Conservation (phyloP, 2,888 invertebrate species). For the Cremastinae sp. region DNA sequence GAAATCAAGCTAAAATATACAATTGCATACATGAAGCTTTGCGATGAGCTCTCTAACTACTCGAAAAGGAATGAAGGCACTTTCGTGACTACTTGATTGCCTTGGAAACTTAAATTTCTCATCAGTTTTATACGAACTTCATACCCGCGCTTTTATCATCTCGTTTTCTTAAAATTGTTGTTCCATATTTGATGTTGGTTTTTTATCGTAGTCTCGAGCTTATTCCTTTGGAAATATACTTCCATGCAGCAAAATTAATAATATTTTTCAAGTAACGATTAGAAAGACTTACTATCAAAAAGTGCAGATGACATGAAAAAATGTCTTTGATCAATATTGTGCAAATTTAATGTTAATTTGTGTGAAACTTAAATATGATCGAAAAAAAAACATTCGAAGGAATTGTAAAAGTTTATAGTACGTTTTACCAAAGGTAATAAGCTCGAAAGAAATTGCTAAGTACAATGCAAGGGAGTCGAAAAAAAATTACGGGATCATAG, state of each 20-base stretch:
- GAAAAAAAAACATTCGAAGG: slow-evolving; percentile 10
- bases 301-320: too few species aligned
- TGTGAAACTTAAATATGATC: too few species aligned
- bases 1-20: slow-evolving; percentile 48
- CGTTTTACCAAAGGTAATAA: slow-evolving; percentile 34
- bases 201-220: slow-evolving; percentile 10
- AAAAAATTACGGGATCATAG: slow-evolving; percentile 15
- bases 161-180: slow-evolving; percentile 4
- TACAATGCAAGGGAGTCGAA: too few species aligned
- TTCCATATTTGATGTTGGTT: slow-evolving; percentile 22
- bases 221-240: too few species aligned
- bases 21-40: slow-evolving; percentile 23
- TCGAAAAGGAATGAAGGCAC: slow-evolving; percentile 37
- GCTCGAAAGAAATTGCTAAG: too few species aligned
- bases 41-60: slow-evolving; percentile 22
- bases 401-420: slow-evolving; percentile 50
- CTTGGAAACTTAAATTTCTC: slow-evolving; percentile 39
- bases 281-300: too few species aligned
- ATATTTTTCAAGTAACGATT: too few species aligned
- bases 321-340: too few species aligned
- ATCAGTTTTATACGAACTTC: slow-evolving; percentile 45
- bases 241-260: too few species aligned
- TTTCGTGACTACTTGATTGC: slow-evolving; percentile 56
- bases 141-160: slow-evolving; percentile 28
- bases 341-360: too few species aligned